phyloP scores from a whole-genome alignment of 1,140 invertebrate genomes.

The Saccostrea cuccullata region DNA sequence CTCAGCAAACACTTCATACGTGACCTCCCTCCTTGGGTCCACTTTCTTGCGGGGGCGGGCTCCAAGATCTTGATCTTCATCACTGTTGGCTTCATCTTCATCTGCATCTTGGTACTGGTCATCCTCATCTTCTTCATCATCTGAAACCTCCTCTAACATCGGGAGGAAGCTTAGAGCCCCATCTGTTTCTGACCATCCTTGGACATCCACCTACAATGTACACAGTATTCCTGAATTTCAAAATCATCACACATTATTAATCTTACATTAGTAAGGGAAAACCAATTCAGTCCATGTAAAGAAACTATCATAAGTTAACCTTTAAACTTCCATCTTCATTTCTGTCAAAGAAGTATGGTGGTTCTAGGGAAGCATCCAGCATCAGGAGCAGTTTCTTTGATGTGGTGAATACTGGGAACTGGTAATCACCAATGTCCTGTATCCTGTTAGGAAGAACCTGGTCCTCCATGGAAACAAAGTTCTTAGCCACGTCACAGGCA shows the following conservation, averaged over 20 bases:
- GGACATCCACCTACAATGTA: conserved; percentile 47
- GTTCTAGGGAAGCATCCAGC: conserved; percentile 68
- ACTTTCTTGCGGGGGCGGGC: conserved; percentile 25
- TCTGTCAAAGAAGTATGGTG: conserved; percentile 65
- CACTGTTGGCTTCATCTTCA: conserved; percentile 43
- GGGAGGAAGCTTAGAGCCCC: conserved; percentile 63
- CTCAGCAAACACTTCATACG: conserved; percentile 71
- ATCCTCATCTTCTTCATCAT: conserved; percentile 56
- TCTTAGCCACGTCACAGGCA: conserved; percentile 57
- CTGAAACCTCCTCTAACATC: conserved; percentile 57
- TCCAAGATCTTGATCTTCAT: conserved; percentile 45
- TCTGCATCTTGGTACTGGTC: conserved; percentile 41
- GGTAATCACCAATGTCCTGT: conserved; percentile 62
- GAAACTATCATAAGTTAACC: not conserved
- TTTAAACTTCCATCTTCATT: conserved; percentile 67
- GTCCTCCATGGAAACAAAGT: conserved; percentile 57
- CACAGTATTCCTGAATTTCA: too few species aligned
- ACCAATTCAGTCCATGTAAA: too few species aligned
- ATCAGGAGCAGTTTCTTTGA: conserved; percentile 67
- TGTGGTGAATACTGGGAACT: conserved; percentile 70
- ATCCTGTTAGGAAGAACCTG: conserved; percentile 60
- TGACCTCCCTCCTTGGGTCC: conserved; percentile 67
- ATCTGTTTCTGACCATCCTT: conserved; percentile 68
- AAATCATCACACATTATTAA: too few species aligned
- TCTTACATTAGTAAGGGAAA: too few species aligned